Conservation (phyloP, 2,113 vertebrate species). For the Gallinago paraguaiae region DNA sequence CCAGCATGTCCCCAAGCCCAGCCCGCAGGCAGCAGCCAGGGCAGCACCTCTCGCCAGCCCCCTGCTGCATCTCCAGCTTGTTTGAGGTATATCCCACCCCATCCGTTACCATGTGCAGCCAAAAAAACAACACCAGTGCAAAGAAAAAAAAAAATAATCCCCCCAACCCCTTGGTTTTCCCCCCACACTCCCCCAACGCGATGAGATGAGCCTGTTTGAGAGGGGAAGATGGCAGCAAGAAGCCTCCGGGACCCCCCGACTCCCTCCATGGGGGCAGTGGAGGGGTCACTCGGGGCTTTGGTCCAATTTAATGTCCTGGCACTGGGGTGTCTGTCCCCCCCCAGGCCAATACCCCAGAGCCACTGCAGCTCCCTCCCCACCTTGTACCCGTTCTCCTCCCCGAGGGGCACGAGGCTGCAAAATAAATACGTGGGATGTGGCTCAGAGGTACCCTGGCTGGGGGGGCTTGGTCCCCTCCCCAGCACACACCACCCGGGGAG, state of each 20-base stretch:
- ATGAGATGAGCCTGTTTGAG: not conserved
- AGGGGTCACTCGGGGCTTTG: fast-evolving
- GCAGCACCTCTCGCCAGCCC: not conserved
- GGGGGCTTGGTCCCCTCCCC: not conserved
- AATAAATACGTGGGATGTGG: not conserved
- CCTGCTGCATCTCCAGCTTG: constrained; percentile 21
- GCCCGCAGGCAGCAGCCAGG: not conserved
- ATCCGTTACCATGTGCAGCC: not conserved
- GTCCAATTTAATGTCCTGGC: not conserved
- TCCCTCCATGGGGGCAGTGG: not conserved
- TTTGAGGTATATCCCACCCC: constrained; percentile 57
- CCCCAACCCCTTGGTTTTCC: not conserved
- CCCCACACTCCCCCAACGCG: not conserved
- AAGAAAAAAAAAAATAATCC: not conserved
- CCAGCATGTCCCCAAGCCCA: not conserved
- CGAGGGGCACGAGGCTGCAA: not conserved
- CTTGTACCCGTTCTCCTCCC: not conserved
- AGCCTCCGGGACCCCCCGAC: not conserved
- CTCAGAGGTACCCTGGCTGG: not conserved
- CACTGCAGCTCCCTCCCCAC: fast-evolving
- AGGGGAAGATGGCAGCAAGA: not conserved
- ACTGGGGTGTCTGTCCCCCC: not conserved
- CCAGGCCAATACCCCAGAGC: not conserved
- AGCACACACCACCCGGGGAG: fast-evolving
- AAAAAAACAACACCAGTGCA: constrained; percentile 49